These are phyloP conservation scores for Carettochelys insculpta DNA, from an alignment of 2,113 vertebrate species.

Conservation along the genomic window DNA sequence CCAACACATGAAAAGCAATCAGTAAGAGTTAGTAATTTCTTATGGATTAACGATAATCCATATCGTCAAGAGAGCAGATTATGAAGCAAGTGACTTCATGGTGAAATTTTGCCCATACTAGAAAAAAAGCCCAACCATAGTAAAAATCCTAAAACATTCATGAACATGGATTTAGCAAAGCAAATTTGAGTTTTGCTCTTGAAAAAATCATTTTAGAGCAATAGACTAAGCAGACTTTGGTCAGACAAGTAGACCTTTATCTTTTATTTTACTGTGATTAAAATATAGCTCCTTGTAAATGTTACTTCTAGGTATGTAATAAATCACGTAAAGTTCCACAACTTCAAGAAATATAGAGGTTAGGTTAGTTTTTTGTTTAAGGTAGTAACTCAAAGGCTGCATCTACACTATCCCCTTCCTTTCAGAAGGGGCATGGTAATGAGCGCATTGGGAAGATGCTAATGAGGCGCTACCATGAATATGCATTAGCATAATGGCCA, in stretches of 20 bases:
- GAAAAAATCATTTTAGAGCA: constrained; percentile 1
- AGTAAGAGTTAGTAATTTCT: constrained; percentile 4
- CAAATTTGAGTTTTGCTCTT: constrained; percentile 9
- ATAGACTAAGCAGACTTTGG: not conserved
- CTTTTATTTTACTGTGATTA: not conserved
- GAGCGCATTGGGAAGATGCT: too few relatives aligned
- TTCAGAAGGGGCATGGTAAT: too few relatives aligned
- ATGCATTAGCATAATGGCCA: too few relatives aligned
- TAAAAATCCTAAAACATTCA: not conserved
- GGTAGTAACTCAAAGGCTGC: not conserved
- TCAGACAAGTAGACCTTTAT: not conserved
- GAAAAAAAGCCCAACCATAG: not conserved
- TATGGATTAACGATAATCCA: not conserved
- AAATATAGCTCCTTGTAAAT: not conserved
- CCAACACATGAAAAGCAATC: constrained; percentile 7
- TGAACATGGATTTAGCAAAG: not conserved
- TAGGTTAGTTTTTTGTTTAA: not conserved
- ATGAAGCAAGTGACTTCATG: not conserved
- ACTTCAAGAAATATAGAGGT: not conserved
- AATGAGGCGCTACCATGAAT: too few relatives aligned
- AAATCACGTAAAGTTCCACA: not conserved
- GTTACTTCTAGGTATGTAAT: not conserved
- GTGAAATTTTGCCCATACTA: not conserved
- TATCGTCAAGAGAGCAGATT: not conserved
- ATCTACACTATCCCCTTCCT: too few relatives aligned